A percentile compares a stretch with the other conserved stretches of the same genome.
phyloP scores from a whole-genome alignment of 2,797 vertebrate genomes.

The Manis javanica region DNA sequence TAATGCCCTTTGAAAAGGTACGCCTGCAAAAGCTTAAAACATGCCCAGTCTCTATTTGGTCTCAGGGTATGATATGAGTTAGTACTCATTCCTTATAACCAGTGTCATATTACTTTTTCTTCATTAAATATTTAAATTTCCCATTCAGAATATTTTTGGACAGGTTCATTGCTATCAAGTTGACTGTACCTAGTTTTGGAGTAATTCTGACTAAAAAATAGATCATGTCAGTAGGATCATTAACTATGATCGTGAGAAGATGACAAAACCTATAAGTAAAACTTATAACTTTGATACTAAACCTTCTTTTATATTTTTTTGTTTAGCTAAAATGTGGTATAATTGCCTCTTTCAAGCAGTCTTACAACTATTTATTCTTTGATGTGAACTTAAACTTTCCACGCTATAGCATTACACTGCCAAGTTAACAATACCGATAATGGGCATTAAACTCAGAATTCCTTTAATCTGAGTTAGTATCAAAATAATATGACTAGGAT shows the following conservation, averaged over 20 bases:
- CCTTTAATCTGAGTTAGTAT: not conserved
- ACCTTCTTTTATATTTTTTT: not conserved
- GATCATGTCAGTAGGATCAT: no score
- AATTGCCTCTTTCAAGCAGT: not conserved
- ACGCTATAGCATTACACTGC: not conserved
- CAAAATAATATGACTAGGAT: not conserved
- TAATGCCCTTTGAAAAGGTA: not conserved
- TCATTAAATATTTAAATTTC: not conserved
- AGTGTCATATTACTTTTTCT: not conserved
- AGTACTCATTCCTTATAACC: not conserved
- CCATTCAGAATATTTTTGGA: not conserved
- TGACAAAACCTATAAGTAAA: not conserved
- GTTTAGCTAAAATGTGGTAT: not conserved
- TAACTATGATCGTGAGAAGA: not conserved
- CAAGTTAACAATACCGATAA: not conserved
- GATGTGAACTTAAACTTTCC: not conserved
- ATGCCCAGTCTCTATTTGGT: not conserved
- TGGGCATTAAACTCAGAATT: not conserved
- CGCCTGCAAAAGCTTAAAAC: not conserved
- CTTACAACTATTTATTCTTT: not conserved
- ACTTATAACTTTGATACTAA: not conserved
- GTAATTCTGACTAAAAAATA: not conserved
- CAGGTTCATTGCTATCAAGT: not conserved
- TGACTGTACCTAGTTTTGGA: not conserved
- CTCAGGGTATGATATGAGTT: not conserved